These are phyloP conservation scores for Pseudorhiza aurosa DNA, from an alignment of 30 jellyfish, hydroid and myxozoan species.

Conservation along the genomic window DNA sequence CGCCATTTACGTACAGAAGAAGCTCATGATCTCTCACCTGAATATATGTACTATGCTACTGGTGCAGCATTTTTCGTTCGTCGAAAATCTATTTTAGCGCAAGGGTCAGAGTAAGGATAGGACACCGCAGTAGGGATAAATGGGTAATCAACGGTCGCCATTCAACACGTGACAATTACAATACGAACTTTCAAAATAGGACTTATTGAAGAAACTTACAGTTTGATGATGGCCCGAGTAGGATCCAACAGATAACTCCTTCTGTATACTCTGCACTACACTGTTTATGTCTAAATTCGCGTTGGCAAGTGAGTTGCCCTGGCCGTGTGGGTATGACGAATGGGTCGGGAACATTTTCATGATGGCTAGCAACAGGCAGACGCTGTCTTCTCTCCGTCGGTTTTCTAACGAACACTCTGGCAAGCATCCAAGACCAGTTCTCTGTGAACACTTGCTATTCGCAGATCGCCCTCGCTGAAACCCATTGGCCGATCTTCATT, in stretches of 20 bases:
- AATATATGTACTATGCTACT: conserved; percentile 31
- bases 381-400: conserved; percentile 5
- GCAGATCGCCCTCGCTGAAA: conserved; percentile 21
- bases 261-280: conserved; percentile 68
- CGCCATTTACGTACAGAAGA: conserved; percentile 9
- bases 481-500: conserved; percentile 51
- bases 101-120: background rate
- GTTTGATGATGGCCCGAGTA: conserved; percentile 29
- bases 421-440: conserved; percentile 71
- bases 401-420: conserved; percentile 51
- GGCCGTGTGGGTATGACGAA: conserved; percentile 45
- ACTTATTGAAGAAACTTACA: conserved; percentile 17
- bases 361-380: conserved; percentile 36
- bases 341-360: conserved; percentile 73
- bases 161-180: too few species aligned
- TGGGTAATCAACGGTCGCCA: too few species aligned
- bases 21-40: conserved; percentile 23
- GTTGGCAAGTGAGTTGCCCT: conserved; percentile 43
- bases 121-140: too few species aligned
- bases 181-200: too few species aligned
- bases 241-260: conserved; percentile 65
- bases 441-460: conserved; percentile 35
- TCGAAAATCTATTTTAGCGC: background rate
- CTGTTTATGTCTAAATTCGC: conserved; percentile 58
- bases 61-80: background rate